Percentiles rank a stretch among this genome's conserved stretches.
phyloP scores from a whole-genome alignment of 2,113 vertebrate species.

The Neomonachus schauinslandi region DNA sequence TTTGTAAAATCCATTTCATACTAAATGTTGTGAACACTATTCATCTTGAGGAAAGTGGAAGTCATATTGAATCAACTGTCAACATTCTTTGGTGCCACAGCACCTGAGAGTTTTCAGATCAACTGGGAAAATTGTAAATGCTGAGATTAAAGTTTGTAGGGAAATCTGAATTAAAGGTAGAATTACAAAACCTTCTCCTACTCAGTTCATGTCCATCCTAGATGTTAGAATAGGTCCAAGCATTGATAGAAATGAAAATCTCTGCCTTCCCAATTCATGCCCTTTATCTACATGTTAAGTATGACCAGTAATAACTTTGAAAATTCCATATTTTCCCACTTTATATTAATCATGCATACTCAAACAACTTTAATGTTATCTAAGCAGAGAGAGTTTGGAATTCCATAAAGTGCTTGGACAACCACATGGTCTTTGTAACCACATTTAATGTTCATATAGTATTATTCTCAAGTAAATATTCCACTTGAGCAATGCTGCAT shows the following conservation, averaged over 20 bases:
- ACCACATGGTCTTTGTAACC: neutral
- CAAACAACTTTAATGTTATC: neutral
- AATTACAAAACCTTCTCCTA: neutral
- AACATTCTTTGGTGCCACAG: neutral
- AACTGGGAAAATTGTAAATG: neutral
- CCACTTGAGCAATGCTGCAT: neutral
- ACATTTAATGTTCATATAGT: neutral
- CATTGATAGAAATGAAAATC: neutral
- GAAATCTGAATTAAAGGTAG: neutral
- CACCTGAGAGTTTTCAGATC: neutral
- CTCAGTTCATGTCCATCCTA: neutral
- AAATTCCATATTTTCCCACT: neutral
- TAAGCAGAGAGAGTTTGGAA: neutral
- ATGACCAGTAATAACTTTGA: neutral
- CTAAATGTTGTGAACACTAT: neutral
- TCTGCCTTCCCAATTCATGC: neutral
- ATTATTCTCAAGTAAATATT: slow-evolving; percentile 25
- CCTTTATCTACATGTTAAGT: neutral
- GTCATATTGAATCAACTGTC: neutral
- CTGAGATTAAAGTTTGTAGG: neutral
- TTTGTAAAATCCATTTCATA: neutral
- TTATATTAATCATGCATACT: neutral
- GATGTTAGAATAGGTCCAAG: neutral
- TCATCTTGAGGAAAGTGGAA: neutral
- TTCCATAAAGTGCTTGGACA: neutral